Evolutionary conservation across 2,888 invertebrate species (phyloP).

Genomic region (Mythimna vitellina): DNA sequence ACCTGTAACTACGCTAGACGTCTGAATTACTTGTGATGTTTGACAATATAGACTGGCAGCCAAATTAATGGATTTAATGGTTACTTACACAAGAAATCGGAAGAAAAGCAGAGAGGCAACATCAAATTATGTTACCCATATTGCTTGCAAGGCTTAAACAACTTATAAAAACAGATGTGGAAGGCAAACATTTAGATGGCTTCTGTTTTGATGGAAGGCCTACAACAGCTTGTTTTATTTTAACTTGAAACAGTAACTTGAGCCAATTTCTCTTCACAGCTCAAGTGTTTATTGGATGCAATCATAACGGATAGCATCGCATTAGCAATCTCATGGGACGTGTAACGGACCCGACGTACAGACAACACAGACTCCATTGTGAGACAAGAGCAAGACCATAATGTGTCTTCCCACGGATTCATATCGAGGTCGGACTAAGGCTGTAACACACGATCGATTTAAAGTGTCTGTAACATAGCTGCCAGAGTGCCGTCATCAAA

Average conservation of each 20-base stretch:
- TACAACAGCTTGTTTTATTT: conserved; percentile 32
- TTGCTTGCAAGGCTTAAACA: neutral
- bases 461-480: conserved; percentile 28
- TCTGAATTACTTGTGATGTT: neutral
- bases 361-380: conserved; percentile 65
- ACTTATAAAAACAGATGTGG: neutral
- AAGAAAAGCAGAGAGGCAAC: neutral
- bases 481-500: conserved; percentile 29
- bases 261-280: conserved; percentile 37
- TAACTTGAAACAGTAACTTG: conserved; percentile 33
- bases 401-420: conserved; percentile 81
- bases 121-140: neutral
- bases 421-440: conserved; percentile 76
- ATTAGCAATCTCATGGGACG: conserved; percentile 66
- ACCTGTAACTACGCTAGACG: conserved; percentile 4
- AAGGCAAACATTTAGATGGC: conserved; percentile 2
- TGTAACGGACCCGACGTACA: conserved; percentile 60
- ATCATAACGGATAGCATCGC: conserved; percentile 65
- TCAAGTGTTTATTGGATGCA: conserved; percentile 57
- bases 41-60: neutral
- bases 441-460: conserved; percentile 62
- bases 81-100: neutral
- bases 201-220: conserved; percentile 24
- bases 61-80: neutral
- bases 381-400: conserved; percentile 67